Conservation (phyloP, 2,797 vertebrate species). For the Gobio occitaniae region DNA sequence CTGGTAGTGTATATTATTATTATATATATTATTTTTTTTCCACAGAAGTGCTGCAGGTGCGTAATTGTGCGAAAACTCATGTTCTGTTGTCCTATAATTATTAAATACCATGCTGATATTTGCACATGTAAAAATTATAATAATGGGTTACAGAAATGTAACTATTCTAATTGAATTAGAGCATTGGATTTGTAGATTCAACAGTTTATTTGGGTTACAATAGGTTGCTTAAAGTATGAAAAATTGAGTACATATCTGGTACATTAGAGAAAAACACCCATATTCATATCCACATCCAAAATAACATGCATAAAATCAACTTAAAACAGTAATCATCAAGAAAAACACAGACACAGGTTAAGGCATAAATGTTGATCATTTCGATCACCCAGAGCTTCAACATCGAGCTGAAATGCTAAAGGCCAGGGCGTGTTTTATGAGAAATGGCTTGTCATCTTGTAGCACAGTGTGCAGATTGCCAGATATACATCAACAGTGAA, state of each 20-base stretch:
- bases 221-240: background rate
- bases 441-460: background rate
- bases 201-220: conserved; percentile 34
- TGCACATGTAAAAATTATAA: too few relatives aligned
- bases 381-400: background rate
- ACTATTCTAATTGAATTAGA: too few relatives aligned
- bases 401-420: background rate
- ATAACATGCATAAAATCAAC: conserved; percentile 31
- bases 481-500: background rate
- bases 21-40: too few relatives aligned
- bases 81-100: too few relatives aligned
- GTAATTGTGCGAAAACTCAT: too few relatives aligned
- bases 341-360: conserved; percentile 26
- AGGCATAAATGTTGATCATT: background rate
- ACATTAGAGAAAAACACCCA: conserved; percentile 14
- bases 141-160: too few relatives aligned
- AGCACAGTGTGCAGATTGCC: conserved; percentile 20
- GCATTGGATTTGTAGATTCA: background rate
- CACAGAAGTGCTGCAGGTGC: too few relatives aligned
- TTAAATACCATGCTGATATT: too few relatives aligned
- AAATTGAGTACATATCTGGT: conserved; percentile 10
- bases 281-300: conserved; percentile 39
- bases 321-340: conserved; percentile 23
- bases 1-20: too few relatives aligned
- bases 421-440: background rate